These are phyloP conservation scores for Cyrtodaria siliqua DNA, from an alignment of 2,888 invertebrate genomes.

Conservation along the genomic window DNA sequence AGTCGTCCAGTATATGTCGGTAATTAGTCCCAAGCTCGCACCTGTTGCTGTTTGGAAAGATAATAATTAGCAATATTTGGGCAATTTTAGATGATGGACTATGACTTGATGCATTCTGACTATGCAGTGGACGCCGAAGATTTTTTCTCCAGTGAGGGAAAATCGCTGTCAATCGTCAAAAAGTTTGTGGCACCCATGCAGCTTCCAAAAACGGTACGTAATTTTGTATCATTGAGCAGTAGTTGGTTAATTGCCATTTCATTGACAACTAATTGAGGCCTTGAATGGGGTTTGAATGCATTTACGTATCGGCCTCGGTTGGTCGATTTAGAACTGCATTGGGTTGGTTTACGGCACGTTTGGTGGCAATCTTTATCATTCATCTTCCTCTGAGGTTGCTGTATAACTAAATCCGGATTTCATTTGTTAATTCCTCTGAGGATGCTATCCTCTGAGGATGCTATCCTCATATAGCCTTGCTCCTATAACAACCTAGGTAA, in stretches of 20 bases:
- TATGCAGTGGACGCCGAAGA: constrained; percentile 49
- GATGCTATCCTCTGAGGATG: no score
- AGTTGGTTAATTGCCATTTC: constrained; percentile 11
- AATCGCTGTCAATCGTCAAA: constrained; percentile 30
- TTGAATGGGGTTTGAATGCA: background rate
- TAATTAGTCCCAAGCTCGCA: constrained; percentile 2
- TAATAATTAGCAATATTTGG: background rate
- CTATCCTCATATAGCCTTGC: no score
- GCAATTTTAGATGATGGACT: constrained; percentile 35
- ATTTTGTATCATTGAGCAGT: constrained; percentile 7
- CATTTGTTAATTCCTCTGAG: no score
- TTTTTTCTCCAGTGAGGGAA: constrained; percentile 49
- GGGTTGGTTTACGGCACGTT: no score
- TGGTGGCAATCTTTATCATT: no score
- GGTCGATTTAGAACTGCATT: no score
- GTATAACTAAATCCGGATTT: no score
- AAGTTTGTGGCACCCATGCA: constrained; percentile 27
- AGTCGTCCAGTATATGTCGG: background rate
- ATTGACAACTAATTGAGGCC: constrained; percentile 17
- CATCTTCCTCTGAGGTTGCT: no score
- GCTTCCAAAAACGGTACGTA: constrained; percentile 54
- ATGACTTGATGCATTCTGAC: constrained; percentile 49
- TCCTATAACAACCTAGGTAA: no score
- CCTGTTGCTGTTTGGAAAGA: constrained; percentile 13
- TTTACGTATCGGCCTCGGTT: no score